Evolutionary conservation across 1,140 invertebrate species (phyloP).

Genomic region (Cotesia vestalis): DNA sequence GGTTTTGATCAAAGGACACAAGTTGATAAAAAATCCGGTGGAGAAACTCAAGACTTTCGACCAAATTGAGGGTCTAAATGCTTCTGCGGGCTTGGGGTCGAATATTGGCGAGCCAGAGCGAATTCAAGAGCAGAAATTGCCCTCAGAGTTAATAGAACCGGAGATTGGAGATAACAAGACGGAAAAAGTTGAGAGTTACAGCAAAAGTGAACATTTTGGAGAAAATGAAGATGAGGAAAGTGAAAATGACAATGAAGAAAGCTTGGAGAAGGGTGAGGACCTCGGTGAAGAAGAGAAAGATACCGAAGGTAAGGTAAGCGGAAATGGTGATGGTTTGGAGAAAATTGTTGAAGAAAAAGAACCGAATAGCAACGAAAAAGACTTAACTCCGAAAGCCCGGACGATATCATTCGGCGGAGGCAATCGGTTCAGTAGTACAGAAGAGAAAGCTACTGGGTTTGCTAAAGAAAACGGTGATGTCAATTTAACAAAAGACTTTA

Average conservation of each 20-base stretch:
- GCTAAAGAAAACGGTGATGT: conserved; percentile 23
- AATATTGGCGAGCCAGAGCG: too few relatives aligned
- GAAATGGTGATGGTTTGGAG: background rate
- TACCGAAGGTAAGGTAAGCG: background rate
- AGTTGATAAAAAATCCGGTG: background rate
- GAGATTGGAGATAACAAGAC: background rate
- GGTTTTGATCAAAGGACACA: background rate
- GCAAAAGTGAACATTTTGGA: too few relatives aligned
- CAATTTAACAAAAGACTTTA: conserved; percentile 21
- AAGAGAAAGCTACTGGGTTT: conserved; percentile 33
- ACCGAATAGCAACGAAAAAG: conserved; percentile 12
- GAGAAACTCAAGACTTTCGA: background rate
- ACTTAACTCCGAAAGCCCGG: conserved; percentile 45
- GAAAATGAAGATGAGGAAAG: background rate
- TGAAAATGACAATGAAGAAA: conserved; percentile 8
- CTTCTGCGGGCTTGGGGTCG: too few relatives aligned
- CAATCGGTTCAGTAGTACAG: conserved; percentile 41
- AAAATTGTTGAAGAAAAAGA: background rate
- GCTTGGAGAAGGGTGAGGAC: conserved; percentile 40
- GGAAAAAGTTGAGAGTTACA: background rate
- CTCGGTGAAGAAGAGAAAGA: conserved; percentile 13
- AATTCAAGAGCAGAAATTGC: background rate
- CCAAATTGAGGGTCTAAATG: too few relatives aligned
- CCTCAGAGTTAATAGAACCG: conserved; percentile 12
- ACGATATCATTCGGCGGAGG: conserved; percentile 48